These are phyloP conservation scores for Megalops atlanticus DNA, from an alignment of 2,113 vertebrate species.

Conservation along the genomic window DNA sequence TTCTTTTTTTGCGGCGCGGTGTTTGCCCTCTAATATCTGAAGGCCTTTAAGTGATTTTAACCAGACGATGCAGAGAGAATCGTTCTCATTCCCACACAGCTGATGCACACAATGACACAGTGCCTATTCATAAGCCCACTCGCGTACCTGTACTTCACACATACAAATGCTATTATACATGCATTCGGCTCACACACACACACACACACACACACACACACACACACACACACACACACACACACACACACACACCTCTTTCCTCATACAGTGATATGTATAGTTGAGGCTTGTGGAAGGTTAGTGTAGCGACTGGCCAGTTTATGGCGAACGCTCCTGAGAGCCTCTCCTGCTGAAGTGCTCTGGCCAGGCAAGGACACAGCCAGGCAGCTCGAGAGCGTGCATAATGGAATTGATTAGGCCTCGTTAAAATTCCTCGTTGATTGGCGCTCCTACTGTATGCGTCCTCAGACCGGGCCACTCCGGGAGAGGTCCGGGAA, in stretches of 20 bases:
- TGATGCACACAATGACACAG: background rate
- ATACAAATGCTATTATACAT: too few relatives aligned
- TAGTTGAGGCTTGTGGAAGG: too few relatives aligned
- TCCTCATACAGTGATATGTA: too few relatives aligned
- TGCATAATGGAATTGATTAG: conserved; percentile 26
- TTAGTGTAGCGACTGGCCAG: background rate
- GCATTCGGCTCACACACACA: conserved; percentile 23
- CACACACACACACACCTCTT: conserved; percentile 14
- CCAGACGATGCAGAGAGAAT: conserved; percentile 56
- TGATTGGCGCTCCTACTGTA: conserved; percentile 2
- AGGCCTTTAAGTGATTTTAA: too few relatives aligned
- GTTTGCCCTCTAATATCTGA: background rate
- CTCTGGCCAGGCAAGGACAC: background rate
- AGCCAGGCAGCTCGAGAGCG: background rate
- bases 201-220: conserved; percentile 14
- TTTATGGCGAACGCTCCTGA: background rate
- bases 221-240: conserved; percentile 28
- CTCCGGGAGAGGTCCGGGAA: background rate
- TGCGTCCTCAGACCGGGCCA: background rate
- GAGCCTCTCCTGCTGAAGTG: too few relatives aligned
- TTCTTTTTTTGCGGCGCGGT: background rate
- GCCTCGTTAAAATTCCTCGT: conserved; percentile 25
- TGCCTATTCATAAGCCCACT: background rate
- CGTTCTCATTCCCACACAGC: background rate
- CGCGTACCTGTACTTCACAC: background rate